phyloP scores from a whole-genome alignment of 2,113 vertebrate species.

The Ceyx melanurus region DNA sequence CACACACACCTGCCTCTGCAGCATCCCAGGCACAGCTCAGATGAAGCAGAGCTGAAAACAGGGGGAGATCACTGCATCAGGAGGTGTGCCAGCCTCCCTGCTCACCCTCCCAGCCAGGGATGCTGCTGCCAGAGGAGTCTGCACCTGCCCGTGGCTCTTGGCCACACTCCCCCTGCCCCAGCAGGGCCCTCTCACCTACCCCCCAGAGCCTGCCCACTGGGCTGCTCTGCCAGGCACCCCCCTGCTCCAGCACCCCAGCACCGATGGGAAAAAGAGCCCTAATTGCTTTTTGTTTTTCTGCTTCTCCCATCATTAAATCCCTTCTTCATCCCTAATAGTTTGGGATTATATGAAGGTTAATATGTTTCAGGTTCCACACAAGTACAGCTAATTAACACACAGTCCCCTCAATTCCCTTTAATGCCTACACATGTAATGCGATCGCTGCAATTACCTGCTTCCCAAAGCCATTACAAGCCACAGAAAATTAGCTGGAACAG shows the following conservation, averaged over 20 bases:
- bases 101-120: background rate
- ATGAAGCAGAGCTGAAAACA: accelerated
- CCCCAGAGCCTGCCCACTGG: background rate
- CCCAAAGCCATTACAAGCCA: conserved; percentile 37
- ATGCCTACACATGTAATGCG: conserved; percentile 39
- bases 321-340: conserved; percentile 37
- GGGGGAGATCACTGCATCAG: background rate
- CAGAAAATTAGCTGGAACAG: conserved; percentile 47
- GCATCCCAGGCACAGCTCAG: background rate
- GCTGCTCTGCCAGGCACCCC: background rate
- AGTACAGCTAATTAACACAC: conserved; percentile 63
- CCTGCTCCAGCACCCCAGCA: background rate
- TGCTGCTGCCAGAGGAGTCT: background rate
- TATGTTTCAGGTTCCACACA: conserved; percentile 59
- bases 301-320: conserved; percentile 62
- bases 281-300: conserved; percentile 49
- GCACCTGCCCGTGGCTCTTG: background rate
- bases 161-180: accelerated
- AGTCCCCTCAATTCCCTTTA: conserved; percentile 61
- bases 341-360: conserved; percentile 65
- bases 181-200: background rate
- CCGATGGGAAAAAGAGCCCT: background rate
- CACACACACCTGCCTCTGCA: background rate
- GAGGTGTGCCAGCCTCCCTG: background rate
- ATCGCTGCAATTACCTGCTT: conserved; percentile 55